phyloP scores from a whole-genome alignment of 2,888 invertebrate species.

The Congeria kusceri region DNA sequence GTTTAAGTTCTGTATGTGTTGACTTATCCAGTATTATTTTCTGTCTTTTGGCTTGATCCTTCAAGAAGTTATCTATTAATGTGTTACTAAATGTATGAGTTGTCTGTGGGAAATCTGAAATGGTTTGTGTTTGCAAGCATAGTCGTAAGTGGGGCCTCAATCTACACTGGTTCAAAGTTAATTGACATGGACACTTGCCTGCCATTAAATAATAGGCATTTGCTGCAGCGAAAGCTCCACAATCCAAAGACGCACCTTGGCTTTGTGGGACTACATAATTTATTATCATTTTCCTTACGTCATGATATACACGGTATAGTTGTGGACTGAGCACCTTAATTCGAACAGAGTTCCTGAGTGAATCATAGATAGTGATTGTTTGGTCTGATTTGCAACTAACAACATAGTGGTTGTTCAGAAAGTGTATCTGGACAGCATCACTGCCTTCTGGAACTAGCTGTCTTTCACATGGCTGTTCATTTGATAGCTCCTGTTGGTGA shows the following conservation, averaged over 20 bases:
- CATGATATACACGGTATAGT: constrained; percentile 1
- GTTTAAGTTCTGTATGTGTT: constrained; percentile 4
- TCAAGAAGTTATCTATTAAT: constrained; percentile 12
- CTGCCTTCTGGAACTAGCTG: constrained; percentile 11
- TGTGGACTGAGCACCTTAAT: not conserved
- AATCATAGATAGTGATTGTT: constrained; percentile 17
- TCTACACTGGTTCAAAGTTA: not conserved
- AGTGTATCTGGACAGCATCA: constrained; percentile 21
- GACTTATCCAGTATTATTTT: constrained; percentile 5
- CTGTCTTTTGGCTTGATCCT: constrained; percentile 10
- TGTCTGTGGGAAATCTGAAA: constrained; percentile 6
- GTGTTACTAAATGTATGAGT: not conserved
- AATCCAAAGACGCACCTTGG: constrained; percentile 20
- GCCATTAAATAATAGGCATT: constrained; percentile 14
- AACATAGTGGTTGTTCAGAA: constrained; percentile 22
- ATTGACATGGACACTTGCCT: not conserved
- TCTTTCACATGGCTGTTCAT: not conserved
- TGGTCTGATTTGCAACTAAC: constrained; percentile 10
- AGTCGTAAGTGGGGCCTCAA: constrained; percentile 8
- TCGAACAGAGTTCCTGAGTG: constrained; percentile 5
- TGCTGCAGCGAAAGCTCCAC: constrained; percentile 30
- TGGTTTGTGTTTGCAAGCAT: not conserved
- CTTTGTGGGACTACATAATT: constrained; percentile 20
- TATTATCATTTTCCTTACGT: constrained; percentile 1
- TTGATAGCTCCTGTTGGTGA: constrained; percentile 11